Conservation (phyloP, 2,797 vertebrate species). For the Martes flavigula region DNA sequence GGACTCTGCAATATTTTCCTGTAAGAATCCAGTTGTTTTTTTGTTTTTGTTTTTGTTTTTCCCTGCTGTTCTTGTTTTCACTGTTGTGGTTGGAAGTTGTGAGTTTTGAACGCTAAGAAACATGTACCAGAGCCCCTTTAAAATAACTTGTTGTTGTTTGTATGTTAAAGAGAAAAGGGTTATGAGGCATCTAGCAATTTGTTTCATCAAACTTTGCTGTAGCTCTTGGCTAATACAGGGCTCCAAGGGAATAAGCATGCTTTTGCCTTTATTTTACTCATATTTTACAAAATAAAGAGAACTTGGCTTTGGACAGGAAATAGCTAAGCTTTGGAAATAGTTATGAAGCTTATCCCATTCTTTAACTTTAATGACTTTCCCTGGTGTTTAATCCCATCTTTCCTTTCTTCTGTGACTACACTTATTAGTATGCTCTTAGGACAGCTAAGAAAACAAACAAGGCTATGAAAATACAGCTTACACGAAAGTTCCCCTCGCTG, state of each 20-base stretch:
- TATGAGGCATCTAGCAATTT: slow-evolving; percentile 70
- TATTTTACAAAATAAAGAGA: slow-evolving; percentile 56
- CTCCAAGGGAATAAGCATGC: background rate
- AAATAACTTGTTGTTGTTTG: slow-evolving; percentile 57
- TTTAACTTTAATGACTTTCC: slow-evolving; percentile 71
- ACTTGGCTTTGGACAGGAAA: slow-evolving; percentile 60
- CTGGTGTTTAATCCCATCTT: slow-evolving; percentile 56
- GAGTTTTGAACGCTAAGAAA: slow-evolving; percentile 52
- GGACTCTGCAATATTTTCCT: background rate
- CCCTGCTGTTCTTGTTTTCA: slow-evolving; percentile 47
- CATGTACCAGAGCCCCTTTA: slow-evolving; percentile 48
- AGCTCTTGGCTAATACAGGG: slow-evolving; percentile 17
- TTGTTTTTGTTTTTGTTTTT: slow-evolving; percentile 39
- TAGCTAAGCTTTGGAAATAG: slow-evolving; percentile 64
- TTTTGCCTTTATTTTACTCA: slow-evolving; percentile 46
- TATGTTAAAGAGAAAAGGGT: slow-evolving; percentile 63
- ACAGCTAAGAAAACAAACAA: slow-evolving; percentile 64
- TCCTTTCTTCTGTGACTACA: slow-evolving; percentile 36
- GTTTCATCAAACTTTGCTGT: slow-evolving; percentile 63
- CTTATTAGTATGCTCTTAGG: slow-evolving; percentile 64
- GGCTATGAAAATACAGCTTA: slow-evolving; percentile 39
- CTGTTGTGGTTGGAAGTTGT: slow-evolving; percentile 53
- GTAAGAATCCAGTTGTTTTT: background rate
- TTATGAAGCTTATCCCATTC: slow-evolving; percentile 64
- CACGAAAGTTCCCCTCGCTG: background rate